Base-by-base conservation (phyloP, 2,797 vertebrate species). In the Uromys caudimaculatus region DNA sequence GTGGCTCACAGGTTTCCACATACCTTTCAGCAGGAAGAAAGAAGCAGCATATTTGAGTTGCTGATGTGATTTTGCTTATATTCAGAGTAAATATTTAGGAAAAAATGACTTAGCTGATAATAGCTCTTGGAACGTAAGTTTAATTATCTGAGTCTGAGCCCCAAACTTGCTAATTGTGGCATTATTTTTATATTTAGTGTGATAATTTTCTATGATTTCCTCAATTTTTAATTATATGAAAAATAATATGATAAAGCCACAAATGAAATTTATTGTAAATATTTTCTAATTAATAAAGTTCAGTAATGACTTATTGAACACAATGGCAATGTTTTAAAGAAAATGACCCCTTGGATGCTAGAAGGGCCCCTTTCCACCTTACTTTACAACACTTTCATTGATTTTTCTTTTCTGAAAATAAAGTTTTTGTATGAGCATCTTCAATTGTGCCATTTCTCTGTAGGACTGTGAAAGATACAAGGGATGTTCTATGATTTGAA, bases 401-500 rank as follows among this genome's bases (percentile, higher is more conserved):
- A 92, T 87, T 90, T 94, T 87, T 97, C 83, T 56, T 89, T 88
- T 35, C 89, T 91, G 79, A 93, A 94, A 93, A 0, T n/a, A 67
- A 12, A 0, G 14, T 77, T 87, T 94, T 83, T 77, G 79, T 87
- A 83, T 95, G 32, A n/a, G 35, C 19, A 75, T 38, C 35, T 86
- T 88, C 38, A 77, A 32, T 77, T 13, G 3, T 95, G 32, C 7
- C 4, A 56, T 89, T 94, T 85, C 13, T 95, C 78, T 76, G 9
- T 32, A 79, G 35, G 35, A 83, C 87, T 54, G 77, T 86, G 62
- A 92, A 32, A 79, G 29, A 10, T 79, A 71, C 71, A 27, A n/a
- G 44, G 92, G 41, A 89, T 90, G 95, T 92, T 95, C 44, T 35
- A 90, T 77, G 21, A 90, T 23, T 41, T n/a, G 35, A 86, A 64